Evolutionary conservation across 1,140 invertebrate species (phyloP), one percentile per base, ranked within the genome.

Genomic region (Aphis craccivora): DNA sequence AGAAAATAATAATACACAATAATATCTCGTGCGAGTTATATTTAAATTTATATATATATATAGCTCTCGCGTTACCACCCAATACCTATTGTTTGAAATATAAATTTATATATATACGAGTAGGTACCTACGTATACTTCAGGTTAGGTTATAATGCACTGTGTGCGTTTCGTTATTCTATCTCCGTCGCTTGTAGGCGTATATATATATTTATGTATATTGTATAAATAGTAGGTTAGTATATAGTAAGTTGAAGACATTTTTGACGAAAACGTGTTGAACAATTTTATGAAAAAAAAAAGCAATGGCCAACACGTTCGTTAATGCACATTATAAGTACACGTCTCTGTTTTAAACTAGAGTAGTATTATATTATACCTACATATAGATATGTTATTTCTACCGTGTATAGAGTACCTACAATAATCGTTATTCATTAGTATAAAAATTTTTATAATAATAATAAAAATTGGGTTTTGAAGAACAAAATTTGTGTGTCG

Each of bases 251-350:
- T n/a, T 53, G 0, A 40, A 40, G 37, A 51, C 20, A 51, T 88
- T 48, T n/a, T 53, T 55, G 23, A 90, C 89, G 89, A 90, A 6
- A 67, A 90, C 89, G 89, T 90, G 89, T 60, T 90, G 89, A 90
- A 90, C 37, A 90, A 90, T 90, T 60, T 90, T 9, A 67, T 67
- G 14, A 76, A 35, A 30, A 90, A 37, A 89, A 51, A 53, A 53
- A 40, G 3, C 53, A 14, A 67, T 90, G 89, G 89, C 89, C 89
- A 90, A 67, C 89, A 90, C 89, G 37, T n/a, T 76, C 25, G 89
- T 67, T 35, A 37, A 51, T n/a, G 43, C 22, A 35, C 22, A 37
- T 40, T 40, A n/a, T 76, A 76, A 76, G n/a, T 14, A n/a, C n/a
- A 60, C 5, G 60, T 67, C 11, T 67, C 30, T 3, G n/a, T 67